Conservation (phyloP, 1,140 invertebrate species). For the Ceratitis capitata region DNA sequence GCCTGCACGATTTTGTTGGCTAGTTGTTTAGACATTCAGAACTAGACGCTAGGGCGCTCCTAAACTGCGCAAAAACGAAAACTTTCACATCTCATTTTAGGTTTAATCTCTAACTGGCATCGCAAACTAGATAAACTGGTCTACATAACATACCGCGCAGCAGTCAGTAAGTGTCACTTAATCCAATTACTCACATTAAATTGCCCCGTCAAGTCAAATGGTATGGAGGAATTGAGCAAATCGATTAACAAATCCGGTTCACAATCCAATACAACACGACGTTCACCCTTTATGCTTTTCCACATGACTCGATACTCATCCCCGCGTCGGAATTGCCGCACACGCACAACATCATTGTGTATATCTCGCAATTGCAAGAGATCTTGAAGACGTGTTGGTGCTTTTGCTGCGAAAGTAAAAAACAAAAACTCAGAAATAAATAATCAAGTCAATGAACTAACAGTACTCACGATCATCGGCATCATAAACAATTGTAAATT, state of each 20-base stretch:
- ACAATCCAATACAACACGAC: conserved; percentile 80
- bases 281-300: conserved; percentile 75
- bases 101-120: too few relatives aligned
- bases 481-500: conserved; percentile 85
- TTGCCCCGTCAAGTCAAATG: conserved; percentile 57
- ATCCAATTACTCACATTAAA: conserved; percentile 52
- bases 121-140: too few relatives aligned
- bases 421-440: not conserved
- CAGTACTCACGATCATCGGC: conserved; percentile 71
- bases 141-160: too few relatives aligned
- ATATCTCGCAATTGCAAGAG: conserved; percentile 56
- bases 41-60: too few relatives aligned
- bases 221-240: conserved; percentile 62
- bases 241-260: conserved; percentile 68
- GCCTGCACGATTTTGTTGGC: too few relatives aligned
- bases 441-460: not conserved
- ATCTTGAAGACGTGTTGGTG: conserved; percentile 54
- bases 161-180: too few relatives aligned
- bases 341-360: conserved; percentile 63
- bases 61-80: too few relatives aligned
- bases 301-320: conserved; percentile 69
- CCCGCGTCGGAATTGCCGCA: conserved; percentile 68
- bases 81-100: too few relatives aligned
- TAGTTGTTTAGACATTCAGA: too few relatives aligned
- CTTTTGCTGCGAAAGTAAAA: conserved; percentile 58